Percentiles rank a stretch among this genome's conserved stretches.
phyloP scores from a whole-genome alignment of 2,113 vertebrate species.

The Anas platyrhynchos region DNA sequence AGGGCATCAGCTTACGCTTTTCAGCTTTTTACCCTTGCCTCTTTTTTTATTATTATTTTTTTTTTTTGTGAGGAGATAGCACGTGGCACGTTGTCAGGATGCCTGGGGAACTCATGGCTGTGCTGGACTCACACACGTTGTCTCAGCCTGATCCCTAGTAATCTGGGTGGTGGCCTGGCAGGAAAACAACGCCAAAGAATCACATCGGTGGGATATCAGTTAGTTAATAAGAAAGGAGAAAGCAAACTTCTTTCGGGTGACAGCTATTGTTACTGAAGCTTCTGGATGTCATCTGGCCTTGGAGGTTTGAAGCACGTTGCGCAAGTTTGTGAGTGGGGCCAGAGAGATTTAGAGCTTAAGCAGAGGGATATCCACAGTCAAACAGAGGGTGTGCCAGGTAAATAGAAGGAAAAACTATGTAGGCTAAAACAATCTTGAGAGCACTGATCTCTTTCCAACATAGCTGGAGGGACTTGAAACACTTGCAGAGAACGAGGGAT shows the following conservation, averaged over 20 bases:
- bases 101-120: background rate
- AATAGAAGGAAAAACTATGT: background rate
- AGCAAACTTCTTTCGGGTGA: background rate
- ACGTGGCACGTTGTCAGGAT: background rate
- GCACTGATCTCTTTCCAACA: background rate
- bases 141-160: background rate
- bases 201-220: background rate
- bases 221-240: background rate
- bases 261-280: background rate
- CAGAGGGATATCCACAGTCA: background rate
- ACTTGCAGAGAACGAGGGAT: background rate
- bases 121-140: accelerated
- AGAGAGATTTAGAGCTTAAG: background rate
- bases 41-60: background rate
- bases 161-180: background rate
- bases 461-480: background rate
- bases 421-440: slow-evolving; percentile 5
- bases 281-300: background rate
- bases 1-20: background rate
- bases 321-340: background rate
- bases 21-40: background rate
- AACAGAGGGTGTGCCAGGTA: slow-evolving; percentile 21
- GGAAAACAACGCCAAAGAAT: background rate
- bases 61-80: background rate
- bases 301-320: background rate